A percentile compares a stretch with the other conserved stretches of the same genome.
These are phyloP conservation scores for Pterostichus niger DNA, from an alignment of 2,888 invertebrate genomes.

Conservation along the genomic window DNA sequence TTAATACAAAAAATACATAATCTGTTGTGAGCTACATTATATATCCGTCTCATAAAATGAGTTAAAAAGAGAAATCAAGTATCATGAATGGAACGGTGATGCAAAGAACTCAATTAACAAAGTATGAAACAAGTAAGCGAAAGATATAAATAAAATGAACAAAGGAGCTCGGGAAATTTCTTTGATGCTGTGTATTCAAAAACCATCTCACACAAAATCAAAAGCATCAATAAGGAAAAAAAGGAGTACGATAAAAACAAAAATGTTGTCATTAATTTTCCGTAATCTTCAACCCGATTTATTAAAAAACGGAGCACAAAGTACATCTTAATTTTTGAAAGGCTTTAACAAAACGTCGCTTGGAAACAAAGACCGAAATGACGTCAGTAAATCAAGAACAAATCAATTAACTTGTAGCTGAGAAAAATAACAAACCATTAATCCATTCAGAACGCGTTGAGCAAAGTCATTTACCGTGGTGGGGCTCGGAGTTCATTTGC, in stretches of 20 bases:
- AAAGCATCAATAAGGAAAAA: background rate
- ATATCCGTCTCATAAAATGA: too few species aligned
- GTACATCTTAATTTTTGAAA: slow-evolving; percentile 19
- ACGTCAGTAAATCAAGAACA: slow-evolving; percentile 46
- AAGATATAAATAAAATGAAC: too few species aligned
- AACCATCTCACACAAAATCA: background rate
- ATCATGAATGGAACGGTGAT: too few species aligned
- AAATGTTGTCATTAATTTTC: slow-evolving; percentile 22
- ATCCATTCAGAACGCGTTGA: slow-evolving; percentile 52
- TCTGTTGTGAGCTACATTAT: too few species aligned
- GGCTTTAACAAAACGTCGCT: background rate
- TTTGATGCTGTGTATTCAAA: background rate
- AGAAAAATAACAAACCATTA: slow-evolving; percentile 47
- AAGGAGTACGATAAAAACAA: background rate
- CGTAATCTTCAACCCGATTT: slow-evolving; percentile 5
- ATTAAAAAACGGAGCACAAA: slow-evolving; percentile 1
- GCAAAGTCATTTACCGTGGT: slow-evolving; percentile 57
- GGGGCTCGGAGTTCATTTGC: slow-evolving; percentile 49
- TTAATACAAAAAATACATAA: too few species aligned
- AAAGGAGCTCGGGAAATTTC: too few species aligned
- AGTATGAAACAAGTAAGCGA: too few species aligned
- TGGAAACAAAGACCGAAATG: slow-evolving; percentile 15
- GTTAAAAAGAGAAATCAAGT: too few species aligned
- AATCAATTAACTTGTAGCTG: slow-evolving; percentile 39
- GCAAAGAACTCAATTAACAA: too few species aligned